phyloP scores from a whole-genome alignment of 2,113 vertebrate species.

The Mormyrus iriodes region DNA sequence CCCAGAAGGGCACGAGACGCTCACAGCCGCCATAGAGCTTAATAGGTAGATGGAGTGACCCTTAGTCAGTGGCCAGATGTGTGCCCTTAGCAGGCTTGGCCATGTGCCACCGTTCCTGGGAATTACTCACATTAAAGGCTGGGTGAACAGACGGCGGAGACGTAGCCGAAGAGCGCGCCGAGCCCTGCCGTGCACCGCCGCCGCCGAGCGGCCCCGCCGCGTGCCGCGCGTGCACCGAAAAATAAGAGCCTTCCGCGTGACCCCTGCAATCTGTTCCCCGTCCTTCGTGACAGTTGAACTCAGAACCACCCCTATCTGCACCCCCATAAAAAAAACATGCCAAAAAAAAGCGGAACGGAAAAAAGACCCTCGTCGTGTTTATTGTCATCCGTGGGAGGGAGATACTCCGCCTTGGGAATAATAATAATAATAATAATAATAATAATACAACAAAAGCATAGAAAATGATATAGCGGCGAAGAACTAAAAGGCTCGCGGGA shows the following conservation, averaged over 20 bases:
- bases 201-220: neutral
- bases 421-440: too few relatives aligned
- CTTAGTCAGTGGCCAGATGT: slow-evolving; percentile 64
- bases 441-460: neutral
- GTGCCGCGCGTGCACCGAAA: neutral
- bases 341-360: neutral
- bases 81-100: slow-evolving; percentile 55
- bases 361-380: neutral
- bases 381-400: neutral
- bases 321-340: neutral
- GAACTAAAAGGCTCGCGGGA: neutral
- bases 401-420: slow-evolving; percentile 2
- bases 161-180: neutral
- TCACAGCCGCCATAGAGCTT: neutral
- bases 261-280: neutral
- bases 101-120: slow-evolving; percentile 47
- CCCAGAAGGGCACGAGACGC: slow-evolving; percentile 30
- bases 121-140: slow-evolving; percentile 16
- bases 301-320: neutral
- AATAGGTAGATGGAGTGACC: slow-evolving; percentile 10
- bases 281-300: neutral
- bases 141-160: neutral
- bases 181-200: neutral
- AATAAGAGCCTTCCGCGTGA: neutral
- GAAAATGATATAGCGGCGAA: neutral